Percentiles rank a stretch among this genome's conserved stretches.
These are phyloP conservation scores for rabbit (Oryctolagus cuniculus) DNA, from an alignment of 2,113 vertebrate genomes.

Conservation along the genomic window mOryCun1.1 NC_091432.1:224014501-224015000, in stretches of 20 bases:
- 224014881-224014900: conserved; percentile 58
- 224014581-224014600: conserved; percentile 56
- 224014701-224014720: conserved; percentile 55
- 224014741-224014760: conserved; percentile 73
- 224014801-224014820: conserved; percentile 61
- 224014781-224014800: conserved; percentile 51
- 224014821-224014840: background rate
- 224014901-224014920: background rate
- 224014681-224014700: conserved; percentile 59
- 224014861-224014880: conserved; percentile 38
- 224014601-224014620: conserved; percentile 59
- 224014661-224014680: conserved; percentile 72
- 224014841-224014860: background rate
- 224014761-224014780: conserved; percentile 72
- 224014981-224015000: background rate
- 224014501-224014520: too few relatives aligned
- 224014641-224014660: conserved; percentile 75
- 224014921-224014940: background rate
- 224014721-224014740: conserved; percentile 58
- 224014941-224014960: background rate
- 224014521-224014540: too few relatives aligned
- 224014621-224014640: conserved; percentile 74
- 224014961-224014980: background rate
- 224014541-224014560: too few relatives aligned
- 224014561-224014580: background rate